Conservation (phyloP, 2,888 invertebrate genomes). For the Steinernema hermaphroditum region DNA sequence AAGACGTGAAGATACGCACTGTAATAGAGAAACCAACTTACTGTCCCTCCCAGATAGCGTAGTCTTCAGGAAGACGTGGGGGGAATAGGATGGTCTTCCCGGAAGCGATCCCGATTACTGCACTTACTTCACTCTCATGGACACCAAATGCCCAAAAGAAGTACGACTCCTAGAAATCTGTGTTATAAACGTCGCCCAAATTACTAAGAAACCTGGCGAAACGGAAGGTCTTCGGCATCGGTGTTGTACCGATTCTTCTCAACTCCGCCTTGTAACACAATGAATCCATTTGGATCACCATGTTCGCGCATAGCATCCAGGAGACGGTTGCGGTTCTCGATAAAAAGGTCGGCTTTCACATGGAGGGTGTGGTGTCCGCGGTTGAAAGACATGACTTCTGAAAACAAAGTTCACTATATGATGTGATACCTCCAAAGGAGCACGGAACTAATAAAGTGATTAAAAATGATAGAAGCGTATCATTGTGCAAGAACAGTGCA, state of each 20-base stretch:
- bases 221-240: conserved; percentile 62
- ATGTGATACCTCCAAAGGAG: too few relatives aligned
- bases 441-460: too few relatives aligned
- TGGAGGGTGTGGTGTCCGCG: conserved; percentile 52
- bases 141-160: conserved; percentile 96
- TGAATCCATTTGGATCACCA: conserved; percentile 39
- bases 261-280: conserved; percentile 58
- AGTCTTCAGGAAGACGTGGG: conserved; percentile 81
- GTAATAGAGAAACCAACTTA: conserved; percentile 48
- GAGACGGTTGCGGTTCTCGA: conserved; percentile 56
- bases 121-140: conserved; percentile 86
- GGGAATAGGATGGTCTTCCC: conserved; percentile 79
- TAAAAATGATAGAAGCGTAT: too few relatives aligned
- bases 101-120: conserved; percentile 70
- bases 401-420: background rate
- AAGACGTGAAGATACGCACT: background rate
- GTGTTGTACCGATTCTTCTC: conserved; percentile 63
- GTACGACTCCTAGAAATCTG: conserved; percentile 79
- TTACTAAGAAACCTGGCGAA: conserved; percentile 63
- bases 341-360: conserved; percentile 54
- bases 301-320: conserved; percentile 42
- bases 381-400: conserved; percentile 46
- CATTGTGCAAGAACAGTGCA: too few relatives aligned
- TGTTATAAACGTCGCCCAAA: background rate
- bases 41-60: conserved; percentile 92